phyloP scores from a whole-genome alignment of 2,797 vertebrate species.

The Characodon lateralis region DNA sequence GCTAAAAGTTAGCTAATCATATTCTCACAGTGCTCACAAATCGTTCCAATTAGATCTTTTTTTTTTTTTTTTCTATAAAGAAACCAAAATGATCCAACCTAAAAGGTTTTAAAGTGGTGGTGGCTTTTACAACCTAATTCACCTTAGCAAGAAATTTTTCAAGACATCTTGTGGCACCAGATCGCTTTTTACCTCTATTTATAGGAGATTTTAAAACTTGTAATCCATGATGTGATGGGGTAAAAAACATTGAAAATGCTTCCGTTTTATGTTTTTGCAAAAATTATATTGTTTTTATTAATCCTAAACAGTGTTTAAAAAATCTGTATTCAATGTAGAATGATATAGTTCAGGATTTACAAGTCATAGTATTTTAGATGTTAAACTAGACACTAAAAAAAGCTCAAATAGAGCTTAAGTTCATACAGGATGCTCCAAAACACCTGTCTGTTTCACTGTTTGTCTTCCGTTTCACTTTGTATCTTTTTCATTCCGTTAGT shows the following conservation, averaged over 20 bases:
- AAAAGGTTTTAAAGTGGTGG: not conserved
- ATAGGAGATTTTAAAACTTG: not conserved
- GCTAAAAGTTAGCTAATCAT: not conserved
- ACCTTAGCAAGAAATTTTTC: not conserved
- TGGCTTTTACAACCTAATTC: not conserved
- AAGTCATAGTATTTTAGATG: not conserved
- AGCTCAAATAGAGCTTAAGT: not conserved
- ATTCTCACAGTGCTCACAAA: not conserved
- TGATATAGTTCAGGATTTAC: not conserved
- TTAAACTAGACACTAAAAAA: not conserved
- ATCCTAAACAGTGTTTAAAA: not conserved
- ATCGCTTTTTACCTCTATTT: not conserved
- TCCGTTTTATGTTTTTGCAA: not conserved
- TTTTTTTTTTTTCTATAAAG: not conserved
- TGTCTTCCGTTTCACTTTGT: conserved; percentile 72
- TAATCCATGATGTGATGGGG: not conserved
- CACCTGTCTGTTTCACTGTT: conserved; percentile 70
- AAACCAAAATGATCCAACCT: not conserved
- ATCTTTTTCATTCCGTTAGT: conserved; percentile 70
- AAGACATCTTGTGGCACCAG: not conserved
- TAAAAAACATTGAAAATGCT: not conserved
- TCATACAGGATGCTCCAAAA: conserved; percentile 10
- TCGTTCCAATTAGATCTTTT: not conserved
- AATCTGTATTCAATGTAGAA: not conserved
- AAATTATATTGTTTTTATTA: not conserved